Conservation (phyloP, 1,140 invertebrate species). For the Pantala flavescens region DNA sequence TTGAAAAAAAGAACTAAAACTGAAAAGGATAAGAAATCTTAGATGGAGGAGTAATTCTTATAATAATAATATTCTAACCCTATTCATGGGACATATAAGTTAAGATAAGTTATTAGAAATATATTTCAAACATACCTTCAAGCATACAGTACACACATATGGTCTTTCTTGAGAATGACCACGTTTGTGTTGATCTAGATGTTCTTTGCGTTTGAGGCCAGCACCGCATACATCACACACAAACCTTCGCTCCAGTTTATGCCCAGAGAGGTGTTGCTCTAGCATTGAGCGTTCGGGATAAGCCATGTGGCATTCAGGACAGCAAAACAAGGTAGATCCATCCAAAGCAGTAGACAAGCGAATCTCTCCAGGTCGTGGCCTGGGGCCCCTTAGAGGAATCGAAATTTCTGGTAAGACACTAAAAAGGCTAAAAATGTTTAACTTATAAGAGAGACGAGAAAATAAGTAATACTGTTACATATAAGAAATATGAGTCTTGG, state of each 20-base stretch:
- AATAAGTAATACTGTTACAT: no score
- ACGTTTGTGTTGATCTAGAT: conserved; percentile 20
- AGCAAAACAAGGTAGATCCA: conserved; percentile 21
- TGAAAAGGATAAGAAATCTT: no score
- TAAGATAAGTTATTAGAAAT: not conserved
- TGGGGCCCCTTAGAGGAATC: not conserved
- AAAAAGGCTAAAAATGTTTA: no score
- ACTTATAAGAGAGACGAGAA: no score
- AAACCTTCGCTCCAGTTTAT: conserved; percentile 22
- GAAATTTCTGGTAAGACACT: not conserved
- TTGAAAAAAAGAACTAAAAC: no score
- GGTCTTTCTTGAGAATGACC: conserved; percentile 20
- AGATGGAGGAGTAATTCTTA: no score
- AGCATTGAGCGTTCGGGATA: conserved; percentile 17
- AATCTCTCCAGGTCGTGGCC: conserved; percentile 15
- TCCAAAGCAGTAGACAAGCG: conserved; percentile 19
- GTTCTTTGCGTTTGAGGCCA: conserved; percentile 39
- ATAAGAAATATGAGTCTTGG: no score
- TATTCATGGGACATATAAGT: no score
- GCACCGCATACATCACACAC: conserved; percentile 38
- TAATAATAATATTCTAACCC: no score
- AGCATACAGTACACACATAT: conserved; percentile 19
- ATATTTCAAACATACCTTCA: conserved; percentile 8
- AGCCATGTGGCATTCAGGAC: conserved; percentile 24
- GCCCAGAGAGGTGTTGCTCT: conserved; percentile 18